These are phyloP conservation scores for Syngnathus typhle DNA, from an alignment of 2,113 vertebrate genomes.

Conservation along the genomic window DNA sequence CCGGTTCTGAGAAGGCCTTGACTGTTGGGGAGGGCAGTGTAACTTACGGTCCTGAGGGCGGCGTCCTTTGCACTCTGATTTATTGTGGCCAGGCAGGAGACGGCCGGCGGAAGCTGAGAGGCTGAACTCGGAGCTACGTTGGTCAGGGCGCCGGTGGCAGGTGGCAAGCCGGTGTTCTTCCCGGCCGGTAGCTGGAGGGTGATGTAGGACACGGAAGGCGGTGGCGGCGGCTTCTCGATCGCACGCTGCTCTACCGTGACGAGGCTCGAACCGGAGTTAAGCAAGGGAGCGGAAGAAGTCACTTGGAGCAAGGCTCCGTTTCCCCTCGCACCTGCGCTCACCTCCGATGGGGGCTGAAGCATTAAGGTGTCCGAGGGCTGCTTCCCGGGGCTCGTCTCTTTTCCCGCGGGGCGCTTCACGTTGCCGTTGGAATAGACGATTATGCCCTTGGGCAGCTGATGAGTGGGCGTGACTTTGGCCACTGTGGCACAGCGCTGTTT, in stretches of 20 bases:
- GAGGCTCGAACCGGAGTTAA: constrained; percentile 67
- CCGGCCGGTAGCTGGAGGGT: constrained; percentile 67
- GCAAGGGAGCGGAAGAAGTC: constrained; percentile 63
- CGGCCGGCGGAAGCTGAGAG: constrained; percentile 25
- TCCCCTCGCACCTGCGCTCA: constrained; percentile 73
- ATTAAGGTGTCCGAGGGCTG: constrained; percentile 80
- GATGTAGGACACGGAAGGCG: constrained; percentile 70
- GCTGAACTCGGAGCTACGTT: constrained; percentile 42
- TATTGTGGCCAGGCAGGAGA: constrained; percentile 29
- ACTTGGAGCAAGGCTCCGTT: constrained; percentile 77
- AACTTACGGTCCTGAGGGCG: constrained; percentile 45
- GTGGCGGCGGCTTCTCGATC: constrained; percentile 53
- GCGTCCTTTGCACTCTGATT: constrained; percentile 30
- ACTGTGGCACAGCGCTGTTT: constrained; percentile 84
- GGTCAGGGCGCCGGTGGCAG: constrained; percentile 44
- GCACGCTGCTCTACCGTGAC: constrained; percentile 69
- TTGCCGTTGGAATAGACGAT: constrained; percentile 88
- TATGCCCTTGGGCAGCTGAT: constrained; percentile 86
- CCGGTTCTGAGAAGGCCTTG: constrained; percentile 58
- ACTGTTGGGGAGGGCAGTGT: constrained; percentile 53
- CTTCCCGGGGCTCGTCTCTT: constrained; percentile 79
- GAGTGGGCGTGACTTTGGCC: constrained; percentile 82
- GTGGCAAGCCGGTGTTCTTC: constrained; percentile 51
- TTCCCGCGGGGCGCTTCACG: constrained; percentile 73
- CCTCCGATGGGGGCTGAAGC: constrained; percentile 78